Evolutionary conservation across 2,113 vertebrate genomes (phyloP).

Genomic region (Tupaia chinensis): DNA sequence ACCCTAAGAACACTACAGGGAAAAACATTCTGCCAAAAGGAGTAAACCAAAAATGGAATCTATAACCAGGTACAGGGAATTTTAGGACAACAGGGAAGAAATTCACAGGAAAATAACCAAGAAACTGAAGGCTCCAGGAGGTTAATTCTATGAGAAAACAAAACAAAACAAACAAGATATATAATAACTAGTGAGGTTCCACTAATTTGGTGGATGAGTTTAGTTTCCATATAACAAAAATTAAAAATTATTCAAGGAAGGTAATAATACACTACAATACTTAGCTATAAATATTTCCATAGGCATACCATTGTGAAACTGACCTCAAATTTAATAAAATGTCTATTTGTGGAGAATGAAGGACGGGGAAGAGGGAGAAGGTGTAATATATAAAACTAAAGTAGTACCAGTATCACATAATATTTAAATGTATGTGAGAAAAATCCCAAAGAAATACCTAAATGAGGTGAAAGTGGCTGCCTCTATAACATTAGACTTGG

Average conservation of each 20-base stretch:
- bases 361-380: background rate
- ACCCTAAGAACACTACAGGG: background rate
- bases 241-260: background rate
- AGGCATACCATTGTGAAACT: background rate
- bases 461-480: background rate
- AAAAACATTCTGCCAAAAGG: background rate
- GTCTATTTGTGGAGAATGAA: background rate
- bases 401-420: background rate
- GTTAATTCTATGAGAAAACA: background rate
- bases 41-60: background rate
- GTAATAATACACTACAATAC: background rate
- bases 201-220: background rate
- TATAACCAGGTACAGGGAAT: background rate
- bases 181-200: background rate
- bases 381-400: constrained; percentile 11
- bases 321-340: background rate
- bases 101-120: background rate
- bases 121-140: background rate
- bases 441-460: background rate
- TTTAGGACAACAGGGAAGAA: background rate
- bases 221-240: background rate
- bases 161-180: background rate
- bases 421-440: constrained; percentile 12
- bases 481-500: background rate
- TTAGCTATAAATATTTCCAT: constrained; percentile 37